phyloP scores from a whole-genome alignment of 2,888 invertebrate species.

The Oxyscelio sp. region DNA sequence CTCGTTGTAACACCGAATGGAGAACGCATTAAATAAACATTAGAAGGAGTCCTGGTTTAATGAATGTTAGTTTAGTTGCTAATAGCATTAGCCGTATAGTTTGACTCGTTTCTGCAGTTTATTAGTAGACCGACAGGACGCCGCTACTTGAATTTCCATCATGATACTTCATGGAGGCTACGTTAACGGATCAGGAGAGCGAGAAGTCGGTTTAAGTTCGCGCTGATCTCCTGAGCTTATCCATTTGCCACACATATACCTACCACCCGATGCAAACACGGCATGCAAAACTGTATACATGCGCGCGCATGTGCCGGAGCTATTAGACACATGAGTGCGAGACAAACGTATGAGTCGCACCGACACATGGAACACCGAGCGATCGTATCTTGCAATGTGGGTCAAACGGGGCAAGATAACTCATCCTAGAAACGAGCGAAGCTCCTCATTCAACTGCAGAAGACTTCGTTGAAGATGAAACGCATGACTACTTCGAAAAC shows the following conservation, averaged over 20 bases:
- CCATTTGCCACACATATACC: slow-evolving; percentile 55
- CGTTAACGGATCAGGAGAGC: slow-evolving; percentile 41
- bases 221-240: slow-evolving; percentile 62
- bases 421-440: slow-evolving; percentile 76
- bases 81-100: slow-evolving; percentile 80
- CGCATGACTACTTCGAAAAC: slow-evolving; percentile 59
- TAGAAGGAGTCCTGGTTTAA: slow-evolving; percentile 14
- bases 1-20: not conserved
- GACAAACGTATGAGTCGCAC: slow-evolving; percentile 52
- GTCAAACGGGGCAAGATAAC: slow-evolving; percentile 78
- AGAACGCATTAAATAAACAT: slow-evolving; percentile 8
- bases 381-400: slow-evolving; percentile 84
- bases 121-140: slow-evolving; percentile 43
- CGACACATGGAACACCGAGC: slow-evolving; percentile 55
- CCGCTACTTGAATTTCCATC: slow-evolving; percentile 48
- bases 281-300: slow-evolving; percentile 25
- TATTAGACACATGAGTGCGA: slow-evolving; percentile 59
- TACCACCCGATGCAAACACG: slow-evolving; percentile 53
- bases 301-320: slow-evolving; percentile 49
- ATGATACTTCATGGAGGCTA: slow-evolving; percentile 24
- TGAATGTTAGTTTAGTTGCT: slow-evolving; percentile 52
- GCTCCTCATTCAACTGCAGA: slow-evolving; percentile 78
- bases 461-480: slow-evolving; percentile 73
- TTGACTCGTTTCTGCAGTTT: slow-evolving; percentile 68
- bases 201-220: slow-evolving; percentile 79